phyloP scores from a whole-genome alignment of 2,888 invertebrate species.

The Tipula unca region DNA sequence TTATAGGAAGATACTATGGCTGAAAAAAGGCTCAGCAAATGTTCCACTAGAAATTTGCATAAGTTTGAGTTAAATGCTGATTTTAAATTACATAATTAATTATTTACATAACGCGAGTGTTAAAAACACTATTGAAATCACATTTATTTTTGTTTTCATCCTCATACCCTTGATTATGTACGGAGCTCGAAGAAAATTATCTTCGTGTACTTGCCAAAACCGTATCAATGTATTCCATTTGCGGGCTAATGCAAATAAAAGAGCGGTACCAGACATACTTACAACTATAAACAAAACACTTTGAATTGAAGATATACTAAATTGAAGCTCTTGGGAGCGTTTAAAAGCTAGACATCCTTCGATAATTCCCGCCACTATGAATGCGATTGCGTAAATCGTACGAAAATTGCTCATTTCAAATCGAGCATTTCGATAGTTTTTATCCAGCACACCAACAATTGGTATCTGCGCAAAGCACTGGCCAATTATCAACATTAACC shows the following conservation, averaged over 20 bases:
- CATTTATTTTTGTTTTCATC: not conserved
- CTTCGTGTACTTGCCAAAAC: not conserved
- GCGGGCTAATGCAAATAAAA: not conserved
- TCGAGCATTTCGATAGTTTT: not conserved
- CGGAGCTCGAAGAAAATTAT: not conserved
- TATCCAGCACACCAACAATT: not conserved
- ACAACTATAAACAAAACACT: not conserved
- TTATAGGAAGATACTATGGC: constrained; percentile 32
- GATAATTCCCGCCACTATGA: not conserved
- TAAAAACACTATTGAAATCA: not conserved
- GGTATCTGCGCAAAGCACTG: not conserved
- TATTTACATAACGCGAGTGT: not conserved
- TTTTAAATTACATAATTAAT: not conserved
- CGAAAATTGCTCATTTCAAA: not conserved
- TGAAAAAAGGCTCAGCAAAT: constrained; percentile 31
- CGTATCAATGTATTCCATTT: not conserved
- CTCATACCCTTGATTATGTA: not conserved
- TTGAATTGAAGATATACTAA: not conserved
- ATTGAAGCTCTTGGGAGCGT: not conserved
- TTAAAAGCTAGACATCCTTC: not conserved
- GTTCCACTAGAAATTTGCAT: constrained; percentile 27
- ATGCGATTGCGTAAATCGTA: not conserved
- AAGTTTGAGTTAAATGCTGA: not conserved
- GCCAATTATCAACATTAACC: not conserved
- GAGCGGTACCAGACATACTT: not conserved